Conservation (phyloP, 1,140 invertebrate species). For the Achroia grisella region DNA sequence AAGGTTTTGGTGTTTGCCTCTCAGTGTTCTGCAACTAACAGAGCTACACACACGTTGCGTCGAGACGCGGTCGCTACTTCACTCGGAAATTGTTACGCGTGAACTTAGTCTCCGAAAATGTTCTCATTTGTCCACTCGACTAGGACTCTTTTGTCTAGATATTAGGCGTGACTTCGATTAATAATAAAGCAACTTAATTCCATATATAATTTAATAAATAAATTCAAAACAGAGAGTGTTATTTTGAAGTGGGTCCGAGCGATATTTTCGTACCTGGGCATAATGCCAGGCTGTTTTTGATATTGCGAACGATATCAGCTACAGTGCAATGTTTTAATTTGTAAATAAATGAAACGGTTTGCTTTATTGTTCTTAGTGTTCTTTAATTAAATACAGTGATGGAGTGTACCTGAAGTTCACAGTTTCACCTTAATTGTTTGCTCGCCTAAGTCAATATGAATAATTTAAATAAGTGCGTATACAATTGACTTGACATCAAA, state of each 20-base stretch:
- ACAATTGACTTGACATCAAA: too few relatives aligned
- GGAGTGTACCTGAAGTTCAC: too few relatives aligned
- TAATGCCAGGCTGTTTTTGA: slow-evolving; percentile 14
- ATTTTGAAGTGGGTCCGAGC: slow-evolving; percentile 27
- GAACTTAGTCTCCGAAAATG: not conserved
- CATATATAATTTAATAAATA: not conserved
- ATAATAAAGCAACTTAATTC: not conserved
- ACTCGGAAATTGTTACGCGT: not conserved
- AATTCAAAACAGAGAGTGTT: not conserved
- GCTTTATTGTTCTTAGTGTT: slow-evolving; percentile 5
- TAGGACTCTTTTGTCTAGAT: not conserved
- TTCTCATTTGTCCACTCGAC: not conserved
- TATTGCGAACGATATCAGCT: too few relatives aligned
- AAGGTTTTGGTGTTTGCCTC: slow-evolving; percentile 3
- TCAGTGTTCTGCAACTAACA: slow-evolving; percentile 15
- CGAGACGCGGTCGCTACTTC: not conserved
- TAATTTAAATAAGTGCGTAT: not conserved
- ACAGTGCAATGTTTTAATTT: slow-evolving; percentile 4
- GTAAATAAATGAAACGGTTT: slow-evolving; percentile 11
- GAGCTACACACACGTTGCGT: slow-evolving; percentile 6
- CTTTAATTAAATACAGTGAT: too few relatives aligned
- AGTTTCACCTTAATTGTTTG: too few relatives aligned
- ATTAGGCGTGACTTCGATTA: too few relatives aligned
- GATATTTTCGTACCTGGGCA: slow-evolving; percentile 40
- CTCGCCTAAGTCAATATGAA: not conserved